Evolutionary conservation across 2,797 vertebrate species (phyloP).

Genomic region (Bothrops alternatus): DNA sequence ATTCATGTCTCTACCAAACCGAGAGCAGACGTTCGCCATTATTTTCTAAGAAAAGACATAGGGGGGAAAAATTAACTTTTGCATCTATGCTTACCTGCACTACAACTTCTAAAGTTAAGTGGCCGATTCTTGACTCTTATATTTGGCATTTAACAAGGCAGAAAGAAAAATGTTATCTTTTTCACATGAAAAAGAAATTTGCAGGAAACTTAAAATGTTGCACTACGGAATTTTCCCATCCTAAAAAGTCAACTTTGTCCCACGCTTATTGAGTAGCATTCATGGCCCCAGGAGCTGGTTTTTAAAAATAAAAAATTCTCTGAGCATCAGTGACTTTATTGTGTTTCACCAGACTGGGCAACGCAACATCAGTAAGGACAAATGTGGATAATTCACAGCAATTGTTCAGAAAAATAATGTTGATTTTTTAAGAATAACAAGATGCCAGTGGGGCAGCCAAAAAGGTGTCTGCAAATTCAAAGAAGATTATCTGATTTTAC

Average conservation of each 20-base stretch:
- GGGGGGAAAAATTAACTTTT: conserved; percentile 4
- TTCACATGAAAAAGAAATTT: not conserved
- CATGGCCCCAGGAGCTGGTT: not conserved
- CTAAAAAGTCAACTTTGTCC: not conserved
- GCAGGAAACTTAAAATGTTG: not conserved
- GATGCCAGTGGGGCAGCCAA: not conserved
- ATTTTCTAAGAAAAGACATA: conserved; percentile 19
- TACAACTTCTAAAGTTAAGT: not conserved
- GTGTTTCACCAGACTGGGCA: not conserved
- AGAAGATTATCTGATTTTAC: not conserved
- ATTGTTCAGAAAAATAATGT: not conserved
- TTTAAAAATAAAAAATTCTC: not conserved
- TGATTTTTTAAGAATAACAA: not conserved
- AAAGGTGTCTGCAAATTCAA: not conserved
- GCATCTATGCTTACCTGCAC: conserved; percentile 13
- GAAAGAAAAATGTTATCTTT: not conserved
- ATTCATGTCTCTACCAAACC: conserved; percentile 6
- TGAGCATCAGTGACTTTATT: not conserved
- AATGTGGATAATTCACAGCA: not conserved
- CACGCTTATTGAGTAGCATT: not conserved
- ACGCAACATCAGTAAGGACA: not conserved
- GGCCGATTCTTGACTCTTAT: not conserved
- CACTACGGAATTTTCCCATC: not conserved
- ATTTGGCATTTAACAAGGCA: not conserved
- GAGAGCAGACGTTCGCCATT: conserved; percentile 1